Evolutionary conservation across 2,888 invertebrate genomes (phyloP), one percentile per base, ranked within the genome.

Genomic region (Apodemia hepburni): DNA sequence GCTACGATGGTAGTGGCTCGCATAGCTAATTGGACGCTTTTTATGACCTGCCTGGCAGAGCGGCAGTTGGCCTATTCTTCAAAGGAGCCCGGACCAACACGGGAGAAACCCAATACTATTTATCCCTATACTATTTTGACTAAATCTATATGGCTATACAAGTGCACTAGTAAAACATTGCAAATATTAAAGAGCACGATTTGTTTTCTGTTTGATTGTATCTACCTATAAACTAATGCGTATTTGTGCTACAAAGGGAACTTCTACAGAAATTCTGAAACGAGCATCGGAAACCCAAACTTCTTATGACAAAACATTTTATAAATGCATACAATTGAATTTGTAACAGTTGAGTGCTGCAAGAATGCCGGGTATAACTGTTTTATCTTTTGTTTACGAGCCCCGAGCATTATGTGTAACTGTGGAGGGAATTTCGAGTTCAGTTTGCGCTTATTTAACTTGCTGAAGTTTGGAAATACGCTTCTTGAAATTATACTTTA

Each of bases 351-450:
- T 7, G 15, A 57, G 54, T 15, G 27, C 54, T 57, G 33, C 57
- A 45, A 49, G 61, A 51, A 59, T 64, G 49, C 62, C 62, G 64
- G 59, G 58, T 64, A 58, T 66, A 72, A 73, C 71, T 71, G 72
- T 73, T 77, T 75, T 77, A 76, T 76, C 76, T 75, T 72, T 73
- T 75, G 76, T 76, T 76, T 77, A 77, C 75, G 75, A 75, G 70
- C 73, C 67, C 65, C 65, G 69, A 64, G 66, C 72, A 72, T 74
- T 76, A 75, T 73, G 71, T 75, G 73, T 71, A 72, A 69, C 71
- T 72, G 71, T 75, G 74, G 65, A 61, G 68, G 38, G 65, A 71
- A 75, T 71, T 73, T 75, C 75, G 72, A 76, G 70, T 69, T 71
- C 61, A 70, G 70, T 75, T 76, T 71, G 69, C 69, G 74, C 71